Percentiles rank a stretch among this genome's conserved stretches.
Conservation (phyloP, 1,140 invertebrate genomes). For the Argopecten irradians region DNA sequence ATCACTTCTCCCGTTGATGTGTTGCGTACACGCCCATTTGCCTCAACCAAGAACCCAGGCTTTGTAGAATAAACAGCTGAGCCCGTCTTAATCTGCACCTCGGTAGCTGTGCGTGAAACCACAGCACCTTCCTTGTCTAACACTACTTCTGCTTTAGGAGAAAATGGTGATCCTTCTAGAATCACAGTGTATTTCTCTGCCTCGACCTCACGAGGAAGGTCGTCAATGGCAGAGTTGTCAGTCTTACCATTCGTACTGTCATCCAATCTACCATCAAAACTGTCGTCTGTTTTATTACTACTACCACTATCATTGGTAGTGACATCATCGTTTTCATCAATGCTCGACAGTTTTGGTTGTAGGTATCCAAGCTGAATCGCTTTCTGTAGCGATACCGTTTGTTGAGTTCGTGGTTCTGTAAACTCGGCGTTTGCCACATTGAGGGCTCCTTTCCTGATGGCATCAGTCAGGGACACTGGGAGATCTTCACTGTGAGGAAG, state of each 20-base stretch:
- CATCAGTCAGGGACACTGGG: conserved; percentile 78
- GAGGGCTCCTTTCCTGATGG: conserved; percentile 85
- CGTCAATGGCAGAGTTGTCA: neutral
- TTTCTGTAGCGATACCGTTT: conserved; percentile 82
- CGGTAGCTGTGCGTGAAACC: conserved; percentile 65
- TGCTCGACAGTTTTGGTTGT: conserved; percentile 78
- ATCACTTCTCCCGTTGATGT: conserved; percentile 64
- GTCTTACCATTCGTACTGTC: conserved; percentile 39
- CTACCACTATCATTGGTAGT: neutral
- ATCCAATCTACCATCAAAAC: conserved; percentile 27
- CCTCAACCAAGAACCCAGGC: conserved; percentile 67
- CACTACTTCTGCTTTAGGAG: conserved; percentile 56
- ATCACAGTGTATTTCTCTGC: conserved; percentile 55
- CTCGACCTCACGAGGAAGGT: neutral
- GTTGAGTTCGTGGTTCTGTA: conserved; percentile 84
- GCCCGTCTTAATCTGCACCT: conserved; percentile 60
- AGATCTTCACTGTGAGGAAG: conserved; percentile 39
- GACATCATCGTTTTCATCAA: conserved; percentile 22
- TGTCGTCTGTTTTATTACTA: neutral
- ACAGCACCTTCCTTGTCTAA: conserved; percentile 58
- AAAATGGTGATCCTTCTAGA: conserved; percentile 63
- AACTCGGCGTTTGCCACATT: conserved; percentile 85
- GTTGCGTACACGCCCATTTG: conserved; percentile 66
- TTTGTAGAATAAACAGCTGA: conserved; percentile 60
- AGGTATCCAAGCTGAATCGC: conserved; percentile 85